Evolutionary conservation across 2,888 invertebrate species (phyloP).

Genomic region (Nemoura dubitans): DNA sequence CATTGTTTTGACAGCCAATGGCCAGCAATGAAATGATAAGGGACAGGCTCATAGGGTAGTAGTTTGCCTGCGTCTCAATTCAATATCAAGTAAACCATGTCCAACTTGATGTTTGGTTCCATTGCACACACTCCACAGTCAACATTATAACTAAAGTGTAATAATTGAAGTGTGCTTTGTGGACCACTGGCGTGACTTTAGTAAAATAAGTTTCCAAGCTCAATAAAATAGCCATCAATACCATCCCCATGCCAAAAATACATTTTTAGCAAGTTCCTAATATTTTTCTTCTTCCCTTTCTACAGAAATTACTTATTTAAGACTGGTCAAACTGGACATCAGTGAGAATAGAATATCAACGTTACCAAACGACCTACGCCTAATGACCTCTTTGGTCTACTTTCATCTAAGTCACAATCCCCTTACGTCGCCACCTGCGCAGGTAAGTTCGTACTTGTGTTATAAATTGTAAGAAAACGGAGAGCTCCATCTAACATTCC

Average conservation of each 20-base stretch:
- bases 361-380: slow-evolving; percentile 86
- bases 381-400: slow-evolving; percentile 84
- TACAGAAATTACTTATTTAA: slow-evolving; percentile 86
- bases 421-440: slow-evolving; percentile 89
- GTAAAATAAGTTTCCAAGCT: no score
- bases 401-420: slow-evolving; percentile 90
- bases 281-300: slow-evolving; percentile 38
- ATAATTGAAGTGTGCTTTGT: no score
- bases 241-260: not conserved
- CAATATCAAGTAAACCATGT: no score
- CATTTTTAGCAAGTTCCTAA: slow-evolving; percentile 32
- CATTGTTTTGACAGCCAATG: no score
- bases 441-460: slow-evolving; percentile 70
- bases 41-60: not conserved
- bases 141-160: no score
- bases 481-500: slow-evolving; percentile 34
- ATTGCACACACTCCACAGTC: no score
- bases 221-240: no score
- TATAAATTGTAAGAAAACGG: not conserved
- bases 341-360: slow-evolving; percentile 90
- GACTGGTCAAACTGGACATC: slow-evolving; percentile 85
- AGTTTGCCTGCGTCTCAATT: not conserved
- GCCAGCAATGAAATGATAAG: no score
- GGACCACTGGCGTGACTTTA: no score
- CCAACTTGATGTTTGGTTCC: no score